Evolutionary conservation across 2,888 invertebrate species (phyloP).

Genomic region (Gymnosoma rotundatum): DNA sequence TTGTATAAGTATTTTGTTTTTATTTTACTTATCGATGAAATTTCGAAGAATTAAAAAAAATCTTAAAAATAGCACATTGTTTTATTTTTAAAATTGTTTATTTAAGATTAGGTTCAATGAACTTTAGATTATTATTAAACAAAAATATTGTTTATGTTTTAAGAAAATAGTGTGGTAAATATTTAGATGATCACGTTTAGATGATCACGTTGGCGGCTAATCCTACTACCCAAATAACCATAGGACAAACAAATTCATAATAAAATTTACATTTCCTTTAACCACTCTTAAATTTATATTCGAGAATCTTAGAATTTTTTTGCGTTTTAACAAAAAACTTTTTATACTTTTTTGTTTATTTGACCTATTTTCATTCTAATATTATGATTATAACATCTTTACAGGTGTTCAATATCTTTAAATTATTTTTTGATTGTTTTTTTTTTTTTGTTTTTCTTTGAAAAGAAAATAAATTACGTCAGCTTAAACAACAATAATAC

Average conservation of each 20-base stretch:
- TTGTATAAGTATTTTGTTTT: constrained; percentile 5
- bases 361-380: background rate
- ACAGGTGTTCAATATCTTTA: background rate
- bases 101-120: constrained; percentile 50
- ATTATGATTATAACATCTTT: background rate
- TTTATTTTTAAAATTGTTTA: constrained; percentile 42
- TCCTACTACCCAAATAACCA: no score
- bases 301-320: no score
- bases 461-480: constrained; percentile 17
- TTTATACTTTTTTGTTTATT: background rate
- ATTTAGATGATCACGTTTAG: no score
- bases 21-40: constrained; percentile 46
- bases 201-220: no score
- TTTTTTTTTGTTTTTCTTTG: no score
- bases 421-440: background rate
- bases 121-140: constrained; percentile 21
- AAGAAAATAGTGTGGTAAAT: background rate
- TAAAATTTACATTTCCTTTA: no score
- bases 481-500: background rate
- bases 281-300: no score
- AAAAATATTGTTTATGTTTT: constrained; percentile 11
- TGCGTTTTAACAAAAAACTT: no score
- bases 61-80: constrained; percentile 20
- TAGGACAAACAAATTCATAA: no score
- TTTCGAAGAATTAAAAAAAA: constrained; percentile 44